These are phyloP conservation scores for Hetaerina titia DNA, from an alignment of 2,888 invertebrate genomes.

Conservation along the genomic window DNA sequence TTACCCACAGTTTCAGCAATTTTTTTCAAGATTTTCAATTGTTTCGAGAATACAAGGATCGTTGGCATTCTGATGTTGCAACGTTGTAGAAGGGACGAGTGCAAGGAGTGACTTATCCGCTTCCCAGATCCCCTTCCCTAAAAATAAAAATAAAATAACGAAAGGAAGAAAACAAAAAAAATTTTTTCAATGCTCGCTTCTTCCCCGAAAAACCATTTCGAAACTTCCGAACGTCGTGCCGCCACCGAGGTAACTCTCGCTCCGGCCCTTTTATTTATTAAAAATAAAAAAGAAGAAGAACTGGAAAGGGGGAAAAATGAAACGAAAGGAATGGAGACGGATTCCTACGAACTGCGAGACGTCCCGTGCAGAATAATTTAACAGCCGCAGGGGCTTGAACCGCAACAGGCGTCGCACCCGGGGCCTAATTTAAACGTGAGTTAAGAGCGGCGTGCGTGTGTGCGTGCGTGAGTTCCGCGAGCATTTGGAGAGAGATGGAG, in stretches of 20 bases:
- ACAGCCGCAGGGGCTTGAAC: conserved; percentile 29
- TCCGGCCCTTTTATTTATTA: background rate
- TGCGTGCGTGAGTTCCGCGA: background rate
- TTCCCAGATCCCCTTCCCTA: too few relatives aligned
- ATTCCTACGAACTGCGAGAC: conserved; percentile 37
- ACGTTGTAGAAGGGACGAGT: too few relatives aligned
- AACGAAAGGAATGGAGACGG: background rate
- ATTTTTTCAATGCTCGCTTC: background rate
- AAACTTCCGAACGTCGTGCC: too few relatives aligned
- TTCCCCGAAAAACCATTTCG: too few relatives aligned
- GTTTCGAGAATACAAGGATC: too few relatives aligned
- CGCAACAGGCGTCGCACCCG: conserved; percentile 36
- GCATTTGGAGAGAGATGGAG: background rate
- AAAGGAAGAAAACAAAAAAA: background rate
- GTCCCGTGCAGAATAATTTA: conserved; percentile 52
- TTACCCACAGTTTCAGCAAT: too few relatives aligned
- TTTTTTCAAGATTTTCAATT: too few relatives aligned
- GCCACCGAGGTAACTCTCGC: background rate
- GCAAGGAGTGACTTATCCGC: too few relatives aligned
- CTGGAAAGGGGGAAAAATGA: background rate
- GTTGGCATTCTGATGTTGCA: too few relatives aligned
- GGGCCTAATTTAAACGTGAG: conserved; percentile 51
- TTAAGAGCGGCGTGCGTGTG: background rate
- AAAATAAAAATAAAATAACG: background rate
- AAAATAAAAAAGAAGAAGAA: background rate